Percentiles rank a stretch among this genome's conserved stretches.
phyloP scores from a whole-genome alignment of 1,140 invertebrate species.

The Varroa destructor region DNA sequence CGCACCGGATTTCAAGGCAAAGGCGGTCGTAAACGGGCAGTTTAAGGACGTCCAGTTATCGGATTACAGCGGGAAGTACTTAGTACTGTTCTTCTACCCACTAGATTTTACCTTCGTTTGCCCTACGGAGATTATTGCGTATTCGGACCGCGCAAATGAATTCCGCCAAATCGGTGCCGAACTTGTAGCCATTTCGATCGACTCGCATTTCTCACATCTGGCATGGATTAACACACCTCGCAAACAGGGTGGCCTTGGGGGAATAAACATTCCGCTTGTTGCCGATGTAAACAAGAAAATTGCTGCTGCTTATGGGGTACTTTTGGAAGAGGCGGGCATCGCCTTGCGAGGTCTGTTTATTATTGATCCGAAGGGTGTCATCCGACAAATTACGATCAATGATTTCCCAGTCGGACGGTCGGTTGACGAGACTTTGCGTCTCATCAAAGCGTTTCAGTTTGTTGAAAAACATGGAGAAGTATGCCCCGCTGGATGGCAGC shows the following conservation, averaged over 20 bases:
- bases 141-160: slow-evolving; percentile 60
- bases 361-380: slow-evolving; percentile 53
- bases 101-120: slow-evolving; percentile 69
- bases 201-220: slow-evolving; percentile 72
- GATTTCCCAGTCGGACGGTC: slow-evolving; percentile 84
- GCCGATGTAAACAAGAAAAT: slow-evolving; percentile 83
- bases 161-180: slow-evolving; percentile 53
- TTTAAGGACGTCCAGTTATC: slow-evolving; percentile 48
- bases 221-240: slow-evolving; percentile 56
- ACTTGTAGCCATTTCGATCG: slow-evolving; percentile 64
- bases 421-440: slow-evolving; percentile 73
- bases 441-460: slow-evolving; percentile 84
- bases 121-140: slow-evolving; percentile 77
- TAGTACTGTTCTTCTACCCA: slow-evolving; percentile 53
- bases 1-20: slow-evolving; percentile 47
- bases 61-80: slow-evolving; percentile 51
- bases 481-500: slow-evolving; percentile 72
- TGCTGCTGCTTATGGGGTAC: slow-evolving; percentile 68
- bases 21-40: slow-evolving; percentile 47
- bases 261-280: slow-evolving; percentile 74
- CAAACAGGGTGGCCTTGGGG: slow-evolving; percentile 70
- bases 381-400: slow-evolving; percentile 45
- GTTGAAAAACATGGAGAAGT: slow-evolving; percentile 85
- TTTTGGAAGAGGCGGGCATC: slow-evolving; percentile 57
- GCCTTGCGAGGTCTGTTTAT: slow-evolving; percentile 43